Conservation (phyloP, 2,888 invertebrate species). For the Cinara cedri region DNA sequence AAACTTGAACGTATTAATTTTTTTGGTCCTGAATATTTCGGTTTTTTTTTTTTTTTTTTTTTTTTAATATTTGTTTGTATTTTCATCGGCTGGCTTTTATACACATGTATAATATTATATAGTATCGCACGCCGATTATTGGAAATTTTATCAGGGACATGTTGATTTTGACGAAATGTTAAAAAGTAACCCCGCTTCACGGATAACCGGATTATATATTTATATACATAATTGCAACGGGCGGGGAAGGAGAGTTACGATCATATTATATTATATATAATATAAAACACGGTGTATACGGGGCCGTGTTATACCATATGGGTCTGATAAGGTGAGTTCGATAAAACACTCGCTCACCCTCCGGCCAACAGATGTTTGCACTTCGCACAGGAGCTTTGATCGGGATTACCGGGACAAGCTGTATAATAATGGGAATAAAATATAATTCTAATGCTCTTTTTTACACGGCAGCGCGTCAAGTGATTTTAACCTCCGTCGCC, state of each 20-base stretch:
- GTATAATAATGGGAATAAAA: slow-evolving; percentile 52
- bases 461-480: slow-evolving; percentile 51
- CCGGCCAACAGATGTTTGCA: slow-evolving; percentile 56
- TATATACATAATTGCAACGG: slow-evolving; percentile 3
- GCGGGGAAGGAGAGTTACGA: neutral
- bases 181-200: slow-evolving; percentile 32
- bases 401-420: slow-evolving; percentile 50
- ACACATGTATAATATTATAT: neutral
- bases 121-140: neutral
- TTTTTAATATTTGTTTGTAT: too few relatives aligned
- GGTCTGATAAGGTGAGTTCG: slow-evolving; percentile 53
- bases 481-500: slow-evolving; percentile 55
- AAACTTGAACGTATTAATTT: too few relatives aligned
- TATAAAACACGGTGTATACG: neutral
- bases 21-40: too few relatives aligned
- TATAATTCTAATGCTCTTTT: slow-evolving; percentile 53
- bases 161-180: slow-evolving; percentile 13
- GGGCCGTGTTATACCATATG: slow-evolving; percentile 40
- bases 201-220: slow-evolving; percentile 46
- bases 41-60: too few relatives aligned
- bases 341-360: slow-evolving; percentile 52
- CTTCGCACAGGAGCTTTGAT: slow-evolving; percentile 56
- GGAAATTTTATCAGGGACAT: neutral
- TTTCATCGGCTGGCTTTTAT: neutral
- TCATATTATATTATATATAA: too few relatives aligned